Evolutionary conservation across 2,113 vertebrate species (phyloP), one percentile per base, ranked within the genome.

Genomic region (Phylloscopus trochilus): DNA sequence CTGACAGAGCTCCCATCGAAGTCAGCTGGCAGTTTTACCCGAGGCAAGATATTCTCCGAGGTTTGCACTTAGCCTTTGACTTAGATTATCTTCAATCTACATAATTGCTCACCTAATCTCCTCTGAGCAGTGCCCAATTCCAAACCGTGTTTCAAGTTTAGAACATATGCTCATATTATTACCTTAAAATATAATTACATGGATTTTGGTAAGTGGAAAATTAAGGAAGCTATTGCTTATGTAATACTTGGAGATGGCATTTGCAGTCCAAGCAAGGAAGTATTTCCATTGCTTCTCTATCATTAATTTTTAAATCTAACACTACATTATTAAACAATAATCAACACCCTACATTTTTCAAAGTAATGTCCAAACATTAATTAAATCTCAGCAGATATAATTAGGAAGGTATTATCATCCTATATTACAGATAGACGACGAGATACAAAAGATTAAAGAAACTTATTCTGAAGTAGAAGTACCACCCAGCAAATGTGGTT

Each of bases 201-300:
- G 39, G 90, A 67, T 86, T 91, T 77, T 39, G 64, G 14, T 67
- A 52, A 95, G 91, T 95, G 59, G 78, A 85, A 95, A 94, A 95
- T 87, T 53, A 86, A 80, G 84, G 51, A 78, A 94, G 79, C 63
- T 72, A 44, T 39, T 77, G 74, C 82, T 93, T 93, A 83, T 91
- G 72, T 46, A 72, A 95, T 68, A 69, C 43, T 92, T 44, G 24
- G 68, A 88, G 83, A 43, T 59, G 44, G 10, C 80, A 95, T 85
- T 74, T 82, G 87, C 89, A 95, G 92, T 78, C 94, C 96, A 93
- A 93, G 95, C 90, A 30, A 72, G 76, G 92, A 44, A 83, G 69
- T 55, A n/a, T 97, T 95, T 82, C 56, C 81, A 51, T 10, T 82
- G 87, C 88, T 94, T 95, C 89, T 82, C 63, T 84, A 28, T 33